Conservation (phyloP, 1,140 invertebrate genomes). For the Tenebrio molitor region DNA sequence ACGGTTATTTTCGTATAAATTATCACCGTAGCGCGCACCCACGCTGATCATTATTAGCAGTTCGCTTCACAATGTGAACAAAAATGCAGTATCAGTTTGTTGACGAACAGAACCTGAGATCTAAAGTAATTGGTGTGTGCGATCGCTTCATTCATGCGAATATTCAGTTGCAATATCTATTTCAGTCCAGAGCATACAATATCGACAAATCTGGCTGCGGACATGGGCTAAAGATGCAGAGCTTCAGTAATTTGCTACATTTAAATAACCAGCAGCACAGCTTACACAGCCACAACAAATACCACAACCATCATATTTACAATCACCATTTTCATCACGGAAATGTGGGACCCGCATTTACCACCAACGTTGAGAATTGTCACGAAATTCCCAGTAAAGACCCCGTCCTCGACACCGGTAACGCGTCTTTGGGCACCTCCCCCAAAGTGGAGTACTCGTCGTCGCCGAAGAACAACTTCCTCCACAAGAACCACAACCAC, state of each 20-base stretch:
- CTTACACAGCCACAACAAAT: conserved; percentile 8
- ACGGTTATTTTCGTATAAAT: too few relatives aligned
- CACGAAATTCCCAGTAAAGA: conserved; percentile 56
- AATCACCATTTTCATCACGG: conserved; percentile 50
- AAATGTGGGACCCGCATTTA: conserved; percentile 44
- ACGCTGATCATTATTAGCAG: too few relatives aligned
- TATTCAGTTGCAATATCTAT: not conserved
- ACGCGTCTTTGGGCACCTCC: conserved; percentile 10
- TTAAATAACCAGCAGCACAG: conserved; percentile 16
- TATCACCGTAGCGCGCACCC: too few relatives aligned
- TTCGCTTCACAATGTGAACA: too few relatives aligned
- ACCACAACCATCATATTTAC: conserved; percentile 50
- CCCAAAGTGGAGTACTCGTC: conserved; percentile 60
- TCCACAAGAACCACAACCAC: conserved; percentile 63
- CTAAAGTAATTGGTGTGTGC: too few relatives aligned
- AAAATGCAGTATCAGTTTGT: too few relatives aligned
- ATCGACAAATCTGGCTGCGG: not conserved
- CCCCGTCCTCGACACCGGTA: conserved; percentile 15
- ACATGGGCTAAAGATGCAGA: conserved; percentile 53
- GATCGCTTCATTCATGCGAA: too few relatives aligned
- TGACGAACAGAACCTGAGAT: not conserved
- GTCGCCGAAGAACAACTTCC: conserved; percentile 57
- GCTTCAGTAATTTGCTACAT: conserved; percentile 57
- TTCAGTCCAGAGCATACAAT: not conserved
- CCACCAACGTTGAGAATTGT: conserved; percentile 59